Evolutionary conservation across 1,140 invertebrate genomes (phyloP).

Genomic region (Caerostris extrusa): DNA sequence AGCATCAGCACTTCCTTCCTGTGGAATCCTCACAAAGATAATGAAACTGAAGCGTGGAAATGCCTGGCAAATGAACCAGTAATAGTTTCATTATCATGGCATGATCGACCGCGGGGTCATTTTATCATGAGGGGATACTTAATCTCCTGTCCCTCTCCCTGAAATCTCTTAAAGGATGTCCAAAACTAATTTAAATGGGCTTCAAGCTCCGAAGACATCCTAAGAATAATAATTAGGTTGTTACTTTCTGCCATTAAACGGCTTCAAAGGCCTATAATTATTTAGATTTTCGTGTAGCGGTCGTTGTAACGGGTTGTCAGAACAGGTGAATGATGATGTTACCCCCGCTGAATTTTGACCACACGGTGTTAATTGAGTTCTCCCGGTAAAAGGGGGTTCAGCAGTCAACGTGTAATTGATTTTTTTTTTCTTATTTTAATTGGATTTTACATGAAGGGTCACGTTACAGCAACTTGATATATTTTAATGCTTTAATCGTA

Average conservation of each 20-base stretch:
- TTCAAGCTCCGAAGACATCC: conserved; percentile 36
- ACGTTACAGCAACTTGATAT: too few species aligned
- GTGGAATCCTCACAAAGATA: background rate
- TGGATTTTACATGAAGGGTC: too few species aligned
- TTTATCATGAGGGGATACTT: conserved; percentile 40
- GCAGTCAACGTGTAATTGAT: background rate
- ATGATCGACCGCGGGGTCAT: conserved; percentile 35
- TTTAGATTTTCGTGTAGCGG: conserved; percentile 31
- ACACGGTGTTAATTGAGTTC: conserved; percentile 47
- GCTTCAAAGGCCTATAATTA: conserved; percentile 41
- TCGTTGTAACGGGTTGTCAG: conserved; percentile 28
- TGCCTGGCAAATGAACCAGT: conserved; percentile 16
- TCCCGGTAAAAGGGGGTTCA: background rate
- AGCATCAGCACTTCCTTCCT: background rate
- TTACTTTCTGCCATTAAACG: conserved; percentile 56
- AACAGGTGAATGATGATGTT: conserved; percentile 25
- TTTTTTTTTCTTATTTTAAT: background rate
- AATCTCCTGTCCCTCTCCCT: conserved; percentile 6
- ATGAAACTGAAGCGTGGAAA: conserved; percentile 23
- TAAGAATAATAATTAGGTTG: conserved; percentile 60
- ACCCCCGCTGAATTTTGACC: conserved; percentile 9
- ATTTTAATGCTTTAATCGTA: too few species aligned
- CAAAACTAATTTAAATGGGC: conserved; percentile 52
- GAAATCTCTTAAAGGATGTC: conserved; percentile 46
- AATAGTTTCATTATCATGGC: conserved; percentile 47